Evolutionary conservation across 2,113 vertebrate species (phyloP).

Genomic region (Halcyon senegalensis): DNA sequence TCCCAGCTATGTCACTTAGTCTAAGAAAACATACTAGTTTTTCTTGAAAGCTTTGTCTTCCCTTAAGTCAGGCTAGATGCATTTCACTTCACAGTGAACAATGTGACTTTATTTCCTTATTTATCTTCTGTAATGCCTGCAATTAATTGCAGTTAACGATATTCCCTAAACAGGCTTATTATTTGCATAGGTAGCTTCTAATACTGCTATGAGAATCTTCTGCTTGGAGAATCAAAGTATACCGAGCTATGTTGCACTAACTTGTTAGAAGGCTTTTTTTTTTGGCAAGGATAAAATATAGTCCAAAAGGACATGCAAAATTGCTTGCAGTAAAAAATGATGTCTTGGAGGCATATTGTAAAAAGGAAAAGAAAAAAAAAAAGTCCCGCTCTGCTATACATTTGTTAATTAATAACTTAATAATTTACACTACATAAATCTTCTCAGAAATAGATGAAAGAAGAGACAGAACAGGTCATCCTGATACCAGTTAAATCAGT

Average conservation of each 20-base stretch:
- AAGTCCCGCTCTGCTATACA: neutral
- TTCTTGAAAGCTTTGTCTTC: neutral
- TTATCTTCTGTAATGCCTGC: neutral
- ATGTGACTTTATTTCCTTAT: neutral
- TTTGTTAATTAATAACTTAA: slow-evolving; percentile 62
- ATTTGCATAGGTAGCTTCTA: neutral
- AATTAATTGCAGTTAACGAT: neutral
- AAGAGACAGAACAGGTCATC: slow-evolving; percentile 16
- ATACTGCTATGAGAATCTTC: neutral
- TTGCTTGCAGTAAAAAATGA: neutral
- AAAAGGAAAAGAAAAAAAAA: neutral
- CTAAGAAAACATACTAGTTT: neutral
- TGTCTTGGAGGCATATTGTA: neutral
- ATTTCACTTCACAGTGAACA: neutral
- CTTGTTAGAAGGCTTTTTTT: neutral
- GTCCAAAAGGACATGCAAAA: slow-evolving; percentile 8
- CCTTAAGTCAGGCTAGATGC: neutral
- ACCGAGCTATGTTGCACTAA: neutral
- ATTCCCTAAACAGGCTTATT: neutral
- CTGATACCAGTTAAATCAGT: slow-evolving; percentile 42
- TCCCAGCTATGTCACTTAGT: neutral
- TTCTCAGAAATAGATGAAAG: slow-evolving; percentile 42
- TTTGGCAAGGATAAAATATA: neutral
- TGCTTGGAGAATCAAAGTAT: neutral
- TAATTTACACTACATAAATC: slow-evolving; percentile 49